Base-by-base conservation (phyloP, 2,888 invertebrate genomes). In the Brachyopa scutellaris region DNA sequence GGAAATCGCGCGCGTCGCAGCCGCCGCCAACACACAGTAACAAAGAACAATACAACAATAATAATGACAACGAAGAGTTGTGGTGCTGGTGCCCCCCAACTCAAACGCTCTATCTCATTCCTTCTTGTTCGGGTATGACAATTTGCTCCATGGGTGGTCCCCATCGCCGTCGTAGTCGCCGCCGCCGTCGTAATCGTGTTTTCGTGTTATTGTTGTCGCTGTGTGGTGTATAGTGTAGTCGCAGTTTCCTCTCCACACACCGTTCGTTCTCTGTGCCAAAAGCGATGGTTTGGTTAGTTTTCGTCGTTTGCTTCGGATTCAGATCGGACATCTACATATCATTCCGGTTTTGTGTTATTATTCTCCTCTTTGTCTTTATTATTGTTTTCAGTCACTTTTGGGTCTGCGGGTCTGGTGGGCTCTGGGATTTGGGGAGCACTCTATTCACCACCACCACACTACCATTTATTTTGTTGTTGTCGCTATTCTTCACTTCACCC, bases 141-240 rank as follows among this genome's bases (percentile, higher is more conserved):
- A 55, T 72, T 72, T 55, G 47, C 82, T 82, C 70, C 82, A 77
- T 77, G 82, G 82, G 82, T 82, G 82, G 82, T 77, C 82, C 64
- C 59, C 55, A 70, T 70, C 78, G 59, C 51, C 70, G 57, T 72
- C 57, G 42, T 55, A 36, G 49, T 62, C 36, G 31, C 57, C 55
- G 33, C 47, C 29, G 51, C 26, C 26, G 64, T 73, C 57, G 55
- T 64, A 53, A 64, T 69, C 74, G 47, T 76, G 69, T 73, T 66
- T 64, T 64, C 29, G 6, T 73, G 0, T 42, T 19, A 6, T 40
- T n/a, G 29, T 73, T 49, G 51, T 57, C 40, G 57, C 38, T 38
- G 55, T 53, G 49, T 62, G 21, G 40, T 26, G 42, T 23, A 55
- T 26, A 59, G 42, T 45, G 61, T 31, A 61, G 42, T 61, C 31